Conservation (phyloP, 2,797 vertebrate species). For the Stomatorhinus walkeri region DNA sequence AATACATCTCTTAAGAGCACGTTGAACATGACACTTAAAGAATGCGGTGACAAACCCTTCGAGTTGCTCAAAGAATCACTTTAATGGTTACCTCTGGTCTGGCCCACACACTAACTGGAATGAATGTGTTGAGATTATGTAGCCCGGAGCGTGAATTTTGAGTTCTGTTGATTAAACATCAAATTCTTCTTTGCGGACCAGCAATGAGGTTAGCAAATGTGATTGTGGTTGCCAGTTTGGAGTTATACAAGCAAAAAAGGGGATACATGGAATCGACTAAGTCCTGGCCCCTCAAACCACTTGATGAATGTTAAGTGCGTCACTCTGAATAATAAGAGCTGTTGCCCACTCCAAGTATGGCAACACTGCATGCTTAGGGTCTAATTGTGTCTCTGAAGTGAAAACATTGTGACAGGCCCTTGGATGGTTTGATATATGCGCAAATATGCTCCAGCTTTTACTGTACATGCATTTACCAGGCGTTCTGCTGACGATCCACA, state of each 20-base stretch:
- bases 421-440: neutral
- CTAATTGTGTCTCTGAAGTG: constrained; percentile 54
- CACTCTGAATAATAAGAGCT: constrained; percentile 62
- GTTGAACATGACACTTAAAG: constrained; percentile 9
- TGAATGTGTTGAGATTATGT: constrained; percentile 65
- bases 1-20: neutral
- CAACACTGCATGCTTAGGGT: constrained; percentile 57
- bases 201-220: constrained; percentile 74
- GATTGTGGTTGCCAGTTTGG: constrained; percentile 64
- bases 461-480: neutral
- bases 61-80: constrained; percentile 43
- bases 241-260: constrained; percentile 61
- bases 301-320: constrained; percentile 68
- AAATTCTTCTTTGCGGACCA: constrained; percentile 67
- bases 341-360: constrained; percentile 65
- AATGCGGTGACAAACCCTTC: constrained; percentile 35
- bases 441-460: neutral
- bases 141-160: constrained; percentile 65
- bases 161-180: constrained; percentile 72
- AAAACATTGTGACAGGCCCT: constrained; percentile 31
- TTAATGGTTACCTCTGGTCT: constrained; percentile 39
- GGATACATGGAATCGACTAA: constrained; percentile 59
- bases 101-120: constrained; percentile 30
- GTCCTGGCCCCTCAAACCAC: constrained; percentile 56
- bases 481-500: neutral